These are phyloP conservation scores for Emydura subglobosa DNA, from an alignment of 2,113 vertebrate species.

Conservation along the genomic window DNA sequence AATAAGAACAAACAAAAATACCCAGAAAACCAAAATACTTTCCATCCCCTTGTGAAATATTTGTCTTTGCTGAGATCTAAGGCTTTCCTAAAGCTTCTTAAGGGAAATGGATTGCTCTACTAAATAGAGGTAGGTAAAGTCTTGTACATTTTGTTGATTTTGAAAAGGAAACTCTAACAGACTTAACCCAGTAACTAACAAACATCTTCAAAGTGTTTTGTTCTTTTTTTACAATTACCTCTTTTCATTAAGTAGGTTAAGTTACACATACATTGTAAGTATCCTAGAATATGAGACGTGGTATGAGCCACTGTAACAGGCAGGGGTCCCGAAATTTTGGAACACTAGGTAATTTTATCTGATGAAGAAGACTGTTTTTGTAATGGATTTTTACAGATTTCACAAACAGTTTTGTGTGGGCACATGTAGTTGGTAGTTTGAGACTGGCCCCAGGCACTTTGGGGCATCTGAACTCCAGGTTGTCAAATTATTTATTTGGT, in stretches of 20 bases:
- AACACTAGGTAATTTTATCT: background rate
- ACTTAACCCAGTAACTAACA: background rate
- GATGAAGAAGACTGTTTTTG: background rate
- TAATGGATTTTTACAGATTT: background rate
- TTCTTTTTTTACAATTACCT: background rate
- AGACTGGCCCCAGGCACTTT: background rate
- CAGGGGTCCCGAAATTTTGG: background rate
- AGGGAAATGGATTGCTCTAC: background rate
- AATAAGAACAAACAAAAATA: background rate
- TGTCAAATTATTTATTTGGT: background rate
- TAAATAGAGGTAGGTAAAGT: background rate
- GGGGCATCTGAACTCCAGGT: background rate
- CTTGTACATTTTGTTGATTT: background rate
- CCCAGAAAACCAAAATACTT: background rate
- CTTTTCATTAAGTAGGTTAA: no score
- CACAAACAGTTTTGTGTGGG: background rate
- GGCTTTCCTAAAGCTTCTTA: background rate
- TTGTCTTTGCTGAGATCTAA: background rate
- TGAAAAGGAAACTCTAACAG: background rate
- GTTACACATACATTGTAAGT: background rate
- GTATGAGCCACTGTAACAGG: background rate
- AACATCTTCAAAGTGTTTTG: background rate
- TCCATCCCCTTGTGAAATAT: background rate
- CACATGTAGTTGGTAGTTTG: background rate
- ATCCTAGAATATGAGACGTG: background rate